Conservation (phyloP, 2,888 invertebrate species). For the Cryptophagus acutangulus region DNA sequence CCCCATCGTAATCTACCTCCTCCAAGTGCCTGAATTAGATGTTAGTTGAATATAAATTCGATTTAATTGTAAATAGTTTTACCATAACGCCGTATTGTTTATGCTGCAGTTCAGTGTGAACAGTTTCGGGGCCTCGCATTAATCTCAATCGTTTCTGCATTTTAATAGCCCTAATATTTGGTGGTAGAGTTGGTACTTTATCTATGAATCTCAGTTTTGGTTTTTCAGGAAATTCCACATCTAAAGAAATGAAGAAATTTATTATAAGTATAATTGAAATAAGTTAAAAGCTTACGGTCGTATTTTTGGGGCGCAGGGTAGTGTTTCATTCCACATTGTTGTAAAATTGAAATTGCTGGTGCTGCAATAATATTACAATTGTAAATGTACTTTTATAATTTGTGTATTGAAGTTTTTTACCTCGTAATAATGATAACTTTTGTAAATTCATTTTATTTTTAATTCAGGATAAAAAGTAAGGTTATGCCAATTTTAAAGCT, state of each 20-base stretch:
- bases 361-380: conserved; percentile 24
- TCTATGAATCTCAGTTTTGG: conserved; percentile 65
- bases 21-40: conserved; percentile 60
- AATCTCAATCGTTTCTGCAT: conserved; percentile 78
- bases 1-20: conserved; percentile 77
- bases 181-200: conserved; percentile 66
- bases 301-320: conserved; percentile 64
- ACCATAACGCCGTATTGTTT: conserved; percentile 93
- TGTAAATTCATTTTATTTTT: conserved; percentile 20
- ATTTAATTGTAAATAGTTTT: conserved; percentile 38
- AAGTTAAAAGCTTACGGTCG: conserved; percentile 52
- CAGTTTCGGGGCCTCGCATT: conserved; percentile 85
- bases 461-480: conserved; percentile 4
- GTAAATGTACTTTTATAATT: conserved; percentile 2
- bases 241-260: conserved; percentile 47
- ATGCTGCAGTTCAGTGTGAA: conserved; percentile 81
- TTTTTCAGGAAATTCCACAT: conserved; percentile 68
- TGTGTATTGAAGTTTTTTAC: conserved; percentile 9
- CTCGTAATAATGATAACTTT: conserved; percentile 18
- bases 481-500: conserved; percentile 6
- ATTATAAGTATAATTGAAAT: background rate
- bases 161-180: conserved; percentile 68
- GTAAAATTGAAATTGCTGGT: conserved; percentile 27
- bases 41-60: conserved; percentile 7
- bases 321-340: conserved; percentile 60